Evolutionary conservation across 2,113 vertebrate species (phyloP).

Genomic region (Dissostichus mawsoni): DNA sequence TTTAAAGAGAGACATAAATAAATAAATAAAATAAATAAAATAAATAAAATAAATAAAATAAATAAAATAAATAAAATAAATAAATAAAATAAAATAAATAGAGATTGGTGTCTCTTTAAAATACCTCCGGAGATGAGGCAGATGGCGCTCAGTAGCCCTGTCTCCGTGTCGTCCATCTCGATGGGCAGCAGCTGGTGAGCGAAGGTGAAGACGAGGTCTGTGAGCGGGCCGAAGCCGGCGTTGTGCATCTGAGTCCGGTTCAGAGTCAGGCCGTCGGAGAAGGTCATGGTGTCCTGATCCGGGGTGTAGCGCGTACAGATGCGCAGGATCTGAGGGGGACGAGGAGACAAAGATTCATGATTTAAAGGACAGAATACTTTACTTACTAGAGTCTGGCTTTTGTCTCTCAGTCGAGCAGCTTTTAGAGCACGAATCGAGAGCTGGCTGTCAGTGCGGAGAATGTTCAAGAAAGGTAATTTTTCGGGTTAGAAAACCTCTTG

Average conservation of each 20-base stretch:
- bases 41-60: too few relatives aligned
- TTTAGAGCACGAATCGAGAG: background rate
- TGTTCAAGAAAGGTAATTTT: too few relatives aligned
- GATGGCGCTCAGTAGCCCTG: slow-evolving; percentile 98
- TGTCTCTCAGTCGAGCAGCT: background rate
- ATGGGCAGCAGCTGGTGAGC: slow-evolving; percentile 98
- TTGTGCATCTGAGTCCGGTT: slow-evolving; percentile 99
- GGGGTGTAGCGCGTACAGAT: slow-evolving; percentile 99
- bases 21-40: too few relatives aligned
- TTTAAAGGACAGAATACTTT: background rate
- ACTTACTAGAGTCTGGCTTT: background rate
- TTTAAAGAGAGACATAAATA: too few relatives aligned
- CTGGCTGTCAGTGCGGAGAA: too few relatives aligned
- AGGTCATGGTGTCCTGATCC: slow-evolving; percentile 99
- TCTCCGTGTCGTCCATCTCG: slow-evolving; percentile 99
- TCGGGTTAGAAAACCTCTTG: too few relatives aligned
- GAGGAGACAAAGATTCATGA: background rate
- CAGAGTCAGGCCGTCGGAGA: slow-evolving; percentile 97
- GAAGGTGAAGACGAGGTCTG: slow-evolving; percentile 98
- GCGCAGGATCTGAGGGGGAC: slow-evolving; percentile 89
- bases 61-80: too few relatives aligned
- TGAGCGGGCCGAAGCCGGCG: slow-evolving; percentile 96
- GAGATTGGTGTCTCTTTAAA: too few relatives aligned
- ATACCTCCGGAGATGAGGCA: slow-evolving; percentile 96
- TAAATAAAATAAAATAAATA: too few relatives aligned